Percentiles rank a stretch among this genome's conserved stretches.
These are phyloP conservation scores for Protomyctophum bolini DNA, from an alignment of 2,113 vertebrate genomes.

Conservation along the genomic window DNA sequence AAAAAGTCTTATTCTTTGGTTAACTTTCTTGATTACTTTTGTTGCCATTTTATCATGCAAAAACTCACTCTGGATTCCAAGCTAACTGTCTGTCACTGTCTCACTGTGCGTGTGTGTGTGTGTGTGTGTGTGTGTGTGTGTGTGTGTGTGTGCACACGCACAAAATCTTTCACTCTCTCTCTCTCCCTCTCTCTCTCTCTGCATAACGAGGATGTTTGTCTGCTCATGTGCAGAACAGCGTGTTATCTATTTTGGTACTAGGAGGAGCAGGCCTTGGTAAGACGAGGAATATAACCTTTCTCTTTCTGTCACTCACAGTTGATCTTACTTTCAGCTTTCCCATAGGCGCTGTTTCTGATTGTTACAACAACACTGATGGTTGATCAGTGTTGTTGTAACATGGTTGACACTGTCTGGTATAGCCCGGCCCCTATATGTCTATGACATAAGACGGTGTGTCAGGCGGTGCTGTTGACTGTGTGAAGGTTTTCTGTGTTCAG, in stretches of 20 bases:
- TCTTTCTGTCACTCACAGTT: not conserved
- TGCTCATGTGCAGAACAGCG: constrained; percentile 28
- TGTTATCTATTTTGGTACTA: constrained; percentile 52
- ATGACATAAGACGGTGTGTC: no score
- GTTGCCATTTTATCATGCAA: no score
- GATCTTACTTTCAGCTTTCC: not conserved
- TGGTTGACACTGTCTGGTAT: no score
- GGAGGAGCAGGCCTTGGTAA: constrained; percentile 50
- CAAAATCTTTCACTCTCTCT: not conserved
- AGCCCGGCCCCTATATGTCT: no score
- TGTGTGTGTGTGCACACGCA: not conserved
- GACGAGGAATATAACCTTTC: constrained; percentile 68
- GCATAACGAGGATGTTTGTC: constrained; percentile 1
- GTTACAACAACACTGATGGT: no score
- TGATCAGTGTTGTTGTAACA: not conserved
- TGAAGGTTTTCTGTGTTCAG: no score
- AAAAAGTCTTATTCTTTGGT: no score
- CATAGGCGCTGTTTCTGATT: not conserved
- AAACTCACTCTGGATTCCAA: no score
- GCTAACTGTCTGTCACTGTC: no score
- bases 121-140: not conserved
- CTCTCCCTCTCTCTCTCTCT: not conserved
- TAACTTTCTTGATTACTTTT: no score
- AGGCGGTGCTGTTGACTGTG: no score
- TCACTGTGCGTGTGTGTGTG: not conserved